phyloP scores from a whole-genome alignment of 92 coral and sea anemone genomes.

The Anthopleura xanthogrammica region DNA sequence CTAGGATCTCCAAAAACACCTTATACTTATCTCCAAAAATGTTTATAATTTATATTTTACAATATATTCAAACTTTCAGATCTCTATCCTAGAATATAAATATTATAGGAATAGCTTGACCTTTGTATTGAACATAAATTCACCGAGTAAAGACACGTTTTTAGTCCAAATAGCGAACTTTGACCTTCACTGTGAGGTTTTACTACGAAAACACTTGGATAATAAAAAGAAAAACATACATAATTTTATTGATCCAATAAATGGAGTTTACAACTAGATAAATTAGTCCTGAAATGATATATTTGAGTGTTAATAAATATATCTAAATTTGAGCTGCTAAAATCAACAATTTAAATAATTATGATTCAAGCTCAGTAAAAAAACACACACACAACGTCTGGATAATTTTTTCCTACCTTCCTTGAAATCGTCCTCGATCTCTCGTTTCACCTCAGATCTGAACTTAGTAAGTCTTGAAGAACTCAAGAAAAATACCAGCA shows the following conservation, averaged over 20 bases:
- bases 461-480: conserved; percentile 89
- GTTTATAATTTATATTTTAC: neutral
- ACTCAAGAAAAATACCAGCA: conserved; percentile 73
- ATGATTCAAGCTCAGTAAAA: neutral
- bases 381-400: neutral
- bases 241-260: neutral
- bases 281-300: neutral
- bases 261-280: neutral
- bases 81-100: neutral
- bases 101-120: neutral
- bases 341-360: neutral
- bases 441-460: conserved; percentile 78
- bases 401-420: conserved; percentile 63
- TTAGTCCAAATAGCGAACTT: neutral
- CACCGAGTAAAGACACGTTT: neutral
- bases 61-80: neutral
- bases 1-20: neutral
- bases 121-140: neutral
- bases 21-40: neutral
- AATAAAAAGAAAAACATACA: neutral
- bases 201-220: neutral
- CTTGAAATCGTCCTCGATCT: conserved; percentile 90
- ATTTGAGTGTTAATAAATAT: neutral
- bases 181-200: neutral
- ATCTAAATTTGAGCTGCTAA: neutral